These are phyloP conservation scores for Phyllotreta striolata DNA, from an alignment of 2,888 invertebrate species.

Conservation along the genomic window DNA sequence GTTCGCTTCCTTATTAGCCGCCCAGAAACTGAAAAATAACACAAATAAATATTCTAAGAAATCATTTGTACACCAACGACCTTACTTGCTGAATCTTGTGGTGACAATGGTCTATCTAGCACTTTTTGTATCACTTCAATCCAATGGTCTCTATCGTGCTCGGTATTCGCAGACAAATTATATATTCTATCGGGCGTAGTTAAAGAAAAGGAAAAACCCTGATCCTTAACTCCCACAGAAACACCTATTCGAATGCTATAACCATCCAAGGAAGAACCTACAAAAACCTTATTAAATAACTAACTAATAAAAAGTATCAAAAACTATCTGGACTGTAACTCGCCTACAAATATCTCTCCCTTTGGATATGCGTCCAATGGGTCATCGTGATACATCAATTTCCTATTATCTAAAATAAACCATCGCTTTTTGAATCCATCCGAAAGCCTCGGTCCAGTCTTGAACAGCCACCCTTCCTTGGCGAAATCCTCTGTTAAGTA, in stretches of 20 bases:
- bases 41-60: conserved; percentile 11
- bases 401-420: conserved; percentile 88
- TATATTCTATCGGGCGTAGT: conserved; percentile 81
- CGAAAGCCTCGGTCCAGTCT: conserved; percentile 83
- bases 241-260: conserved; percentile 77
- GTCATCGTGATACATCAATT: conserved; percentile 92
- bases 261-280: conserved; percentile 77
- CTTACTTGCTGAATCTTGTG: conserved; percentile 80
- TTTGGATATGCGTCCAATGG: conserved; percentile 88
- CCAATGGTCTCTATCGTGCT: conserved; percentile 83
- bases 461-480: conserved; percentile 88
- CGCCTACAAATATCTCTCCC: conserved; percentile 88
- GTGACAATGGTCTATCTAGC: conserved; percentile 77
- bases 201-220: conserved; percentile 82
- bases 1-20: conserved; percentile 76
- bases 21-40: conserved; percentile 71
- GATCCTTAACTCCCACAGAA: conserved; percentile 74
- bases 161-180: conserved; percentile 78
- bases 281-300: not conserved
- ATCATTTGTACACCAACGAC: conserved; percentile 35
- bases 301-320: not conserved
- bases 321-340: conserved; percentile 36
- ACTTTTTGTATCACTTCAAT: conserved; percentile 78
- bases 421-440: conserved; percentile 87
- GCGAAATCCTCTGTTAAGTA: conserved; percentile 83